Percentiles rank a stretch among this genome's conserved stretches.
Evolutionary conservation across 2,113 vertebrate genomes (phyloP).

Genomic region (Puma concolor): DNA sequence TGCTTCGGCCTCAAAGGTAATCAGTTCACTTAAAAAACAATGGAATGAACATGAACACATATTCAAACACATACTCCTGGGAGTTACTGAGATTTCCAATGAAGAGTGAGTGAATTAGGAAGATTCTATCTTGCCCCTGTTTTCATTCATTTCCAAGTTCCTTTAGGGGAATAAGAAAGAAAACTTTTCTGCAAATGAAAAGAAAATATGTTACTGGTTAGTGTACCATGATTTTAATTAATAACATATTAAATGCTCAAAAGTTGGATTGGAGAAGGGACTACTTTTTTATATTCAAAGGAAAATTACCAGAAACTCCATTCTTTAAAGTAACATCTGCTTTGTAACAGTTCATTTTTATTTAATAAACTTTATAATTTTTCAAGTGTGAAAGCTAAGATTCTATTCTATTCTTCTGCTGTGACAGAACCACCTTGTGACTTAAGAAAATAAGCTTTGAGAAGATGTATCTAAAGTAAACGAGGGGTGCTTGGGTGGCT

Average conservation of each 20-base stretch:
- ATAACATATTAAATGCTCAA: not conserved
- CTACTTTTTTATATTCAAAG: not conserved
- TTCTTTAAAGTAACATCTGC: not conserved
- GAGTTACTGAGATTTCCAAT: not conserved
- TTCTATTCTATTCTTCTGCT: slow-evolving; percentile 41
- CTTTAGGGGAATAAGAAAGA: not conserved
- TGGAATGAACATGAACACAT: not conserved
- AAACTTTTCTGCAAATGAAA: not conserved
- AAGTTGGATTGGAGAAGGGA: not conserved
- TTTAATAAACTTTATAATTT: not conserved
- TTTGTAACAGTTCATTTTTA: not conserved
- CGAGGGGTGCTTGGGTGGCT: not conserved
- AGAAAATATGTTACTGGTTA: not conserved
- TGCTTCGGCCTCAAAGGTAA: not conserved
- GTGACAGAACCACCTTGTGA: slow-evolving; percentile 52
- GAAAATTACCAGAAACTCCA: not conserved
- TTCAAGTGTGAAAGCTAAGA: not conserved
- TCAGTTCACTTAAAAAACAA: not conserved
- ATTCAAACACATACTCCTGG: not conserved
- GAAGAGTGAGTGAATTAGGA: not conserved
- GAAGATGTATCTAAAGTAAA: slow-evolving; percentile 58
- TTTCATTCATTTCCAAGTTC: not conserved
- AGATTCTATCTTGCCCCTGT: not conserved
- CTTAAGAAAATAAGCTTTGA: slow-evolving; percentile 60
- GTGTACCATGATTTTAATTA: not conserved